Evolutionary conservation across 2,888 invertebrate species (phyloP), one percentile per base, ranked within the genome.

Genomic region (Morpho helenor): DNA sequence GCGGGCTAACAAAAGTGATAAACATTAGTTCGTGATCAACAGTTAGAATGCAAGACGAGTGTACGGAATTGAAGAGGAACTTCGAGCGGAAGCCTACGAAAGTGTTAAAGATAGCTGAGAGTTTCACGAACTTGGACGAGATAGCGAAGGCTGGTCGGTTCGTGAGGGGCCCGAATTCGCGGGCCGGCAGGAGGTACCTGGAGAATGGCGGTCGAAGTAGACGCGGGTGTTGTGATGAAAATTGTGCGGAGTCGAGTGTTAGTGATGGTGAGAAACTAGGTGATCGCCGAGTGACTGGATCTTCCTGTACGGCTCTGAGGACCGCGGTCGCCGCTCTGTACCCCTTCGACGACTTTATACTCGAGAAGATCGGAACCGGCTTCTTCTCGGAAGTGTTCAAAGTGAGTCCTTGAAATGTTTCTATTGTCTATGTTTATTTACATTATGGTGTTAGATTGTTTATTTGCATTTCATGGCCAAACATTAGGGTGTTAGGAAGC

Each of bases 371-470:
- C 75, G 99, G 98, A 51, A 93, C 95, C 53, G 99, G 99, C 66
- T 99, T 99, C 91, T 99, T 98, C 92, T 98, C 98, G 5, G 97
- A 98, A 91, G 98, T 99, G 64, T 98, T 96, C 91, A 98, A 98
- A 96, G 99, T 98, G 91, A 92, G 93, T 85, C 45, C 53, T 39
- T 43, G 23, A n/a, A 47, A 22, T 46, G 9, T 7, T 45, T 48
- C 9, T 23, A 23, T 1, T 4, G n/a, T 31, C 8, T 7, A 9
- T n/a, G 6, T 23, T n/a, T 7, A 44, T 45, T 50, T 49, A 43
- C 3, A 8, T 8, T 23, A n/a, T n/a, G n/a, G 10, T 45, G 10
- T 31, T 10, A 45, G 45, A 10, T 45, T 45, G 54, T 54, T 54
- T 54, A 54, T 48, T 22, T 22, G 42, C 7, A 46, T 41, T 52